phyloP scores from a whole-genome alignment of 2,888 invertebrate genomes.

The Noctua pronuba region DNA sequence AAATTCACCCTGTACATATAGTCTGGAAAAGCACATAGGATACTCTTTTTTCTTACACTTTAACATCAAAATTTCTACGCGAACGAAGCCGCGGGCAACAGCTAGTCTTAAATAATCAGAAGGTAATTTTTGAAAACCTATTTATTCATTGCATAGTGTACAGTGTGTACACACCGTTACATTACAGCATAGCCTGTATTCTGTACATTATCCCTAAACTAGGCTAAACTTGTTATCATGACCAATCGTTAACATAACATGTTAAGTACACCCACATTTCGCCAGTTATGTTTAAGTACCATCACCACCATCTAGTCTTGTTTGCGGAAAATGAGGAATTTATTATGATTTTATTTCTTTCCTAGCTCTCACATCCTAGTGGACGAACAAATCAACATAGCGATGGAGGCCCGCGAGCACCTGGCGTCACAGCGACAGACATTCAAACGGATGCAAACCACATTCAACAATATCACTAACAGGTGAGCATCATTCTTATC shows the following conservation, averaged over 20 bases:
- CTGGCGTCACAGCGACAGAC: conserved; percentile 96
- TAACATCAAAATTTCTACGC: too few species aligned
- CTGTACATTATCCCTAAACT: background rate
- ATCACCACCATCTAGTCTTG: background rate
- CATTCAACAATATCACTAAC: conserved; percentile 98
- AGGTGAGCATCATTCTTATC: conserved; percentile 80
- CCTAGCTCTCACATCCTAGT: conserved; percentile 97
- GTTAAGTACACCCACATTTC: background rate
- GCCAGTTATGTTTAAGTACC: background rate
- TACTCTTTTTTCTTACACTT: too few species aligned
- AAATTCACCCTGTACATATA: too few species aligned
- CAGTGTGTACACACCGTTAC: background rate
- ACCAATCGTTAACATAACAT: background rate
- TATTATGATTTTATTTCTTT: conserved; percentile 32
- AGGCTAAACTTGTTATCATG: background rate
- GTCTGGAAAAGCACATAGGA: too few species aligned
- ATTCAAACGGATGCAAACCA: conserved; percentile 97
- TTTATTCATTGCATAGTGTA: background rate
- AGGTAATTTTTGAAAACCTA: background rate
- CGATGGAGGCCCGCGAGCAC: conserved; percentile 98
- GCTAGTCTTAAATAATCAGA: background rate
- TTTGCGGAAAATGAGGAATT: background rate
- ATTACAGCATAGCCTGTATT: background rate
- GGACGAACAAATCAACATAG: conserved; percentile 99
- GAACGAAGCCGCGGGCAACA: too few species aligned